phyloP scores from a whole-genome alignment of 2,113 vertebrate genomes.

The Phasianus colchicus region DNA sequence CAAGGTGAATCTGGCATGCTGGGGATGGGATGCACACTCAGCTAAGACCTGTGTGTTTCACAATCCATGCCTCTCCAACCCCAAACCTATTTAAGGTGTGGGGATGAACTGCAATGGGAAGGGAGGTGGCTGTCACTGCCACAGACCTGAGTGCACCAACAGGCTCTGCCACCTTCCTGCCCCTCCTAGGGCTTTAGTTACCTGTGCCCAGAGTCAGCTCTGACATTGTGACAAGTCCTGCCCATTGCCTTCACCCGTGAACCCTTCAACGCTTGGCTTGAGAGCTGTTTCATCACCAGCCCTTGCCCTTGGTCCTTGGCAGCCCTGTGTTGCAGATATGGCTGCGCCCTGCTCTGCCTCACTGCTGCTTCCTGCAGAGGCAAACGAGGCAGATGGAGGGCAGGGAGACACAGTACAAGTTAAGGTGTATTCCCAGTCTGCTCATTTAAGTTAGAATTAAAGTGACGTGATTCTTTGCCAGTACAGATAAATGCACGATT shows the following conservation, averaged over 20 bases:
- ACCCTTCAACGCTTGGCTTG: neutral
- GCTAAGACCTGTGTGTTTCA: neutral
- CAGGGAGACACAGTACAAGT: neutral
- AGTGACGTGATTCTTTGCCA: neutral
- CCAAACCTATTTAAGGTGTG: neutral
- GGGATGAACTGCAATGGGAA: neutral
- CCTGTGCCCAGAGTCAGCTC: neutral
- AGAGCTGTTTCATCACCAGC: neutral
- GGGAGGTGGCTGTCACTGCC: neutral
- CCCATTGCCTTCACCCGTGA: neutral
- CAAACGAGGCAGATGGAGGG: neutral
- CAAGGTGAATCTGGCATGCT: neutral
- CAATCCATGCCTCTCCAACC: neutral
- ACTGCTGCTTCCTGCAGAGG: neutral
- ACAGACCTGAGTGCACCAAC: neutral
- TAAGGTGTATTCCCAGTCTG: neutral
- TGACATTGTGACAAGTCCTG: neutral
- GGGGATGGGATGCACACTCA: neutral
- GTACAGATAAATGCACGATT: neutral
- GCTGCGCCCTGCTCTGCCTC: neutral
- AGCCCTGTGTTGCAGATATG: neutral
- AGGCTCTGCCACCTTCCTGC: constrained; percentile 14
- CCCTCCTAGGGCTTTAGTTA: neutral
- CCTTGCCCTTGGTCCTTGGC: neutral
- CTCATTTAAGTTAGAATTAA: neutral